A percentile compares a stretch with the other conserved stretches of the same genome.
phyloP scores from a whole-genome alignment of 2,888 invertebrate species.

The Panopea generosa region DNA sequence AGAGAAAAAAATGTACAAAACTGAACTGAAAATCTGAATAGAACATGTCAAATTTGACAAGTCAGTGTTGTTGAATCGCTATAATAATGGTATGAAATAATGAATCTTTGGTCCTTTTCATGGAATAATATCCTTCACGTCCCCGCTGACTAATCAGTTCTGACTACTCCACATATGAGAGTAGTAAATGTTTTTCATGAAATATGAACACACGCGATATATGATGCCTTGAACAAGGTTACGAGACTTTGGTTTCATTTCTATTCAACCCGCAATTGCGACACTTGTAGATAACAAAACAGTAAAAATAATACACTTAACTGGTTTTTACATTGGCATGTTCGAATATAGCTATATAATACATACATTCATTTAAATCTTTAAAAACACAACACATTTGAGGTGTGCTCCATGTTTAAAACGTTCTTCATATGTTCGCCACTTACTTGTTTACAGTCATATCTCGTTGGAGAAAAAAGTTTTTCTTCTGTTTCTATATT shows the following conservation, averaged over 20 bases:
- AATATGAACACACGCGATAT: slow-evolving; percentile 47
- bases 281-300: neutral
- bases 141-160: slow-evolving; percentile 40
- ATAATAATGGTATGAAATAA: slow-evolving; percentile 41
- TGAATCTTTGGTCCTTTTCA: slow-evolving; percentile 40
- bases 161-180: slow-evolving; percentile 36
- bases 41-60: slow-evolving; percentile 47
- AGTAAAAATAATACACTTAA: no score
- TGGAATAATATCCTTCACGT: slow-evolving; percentile 27
- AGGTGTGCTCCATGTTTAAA: no score
- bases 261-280: slow-evolving; percentile 7
- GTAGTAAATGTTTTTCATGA: slow-evolving; percentile 25
- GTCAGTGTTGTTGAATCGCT: slow-evolving; percentile 39
- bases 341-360: neutral
- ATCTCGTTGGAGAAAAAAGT: no score
- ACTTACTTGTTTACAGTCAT: no score
- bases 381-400: no score
- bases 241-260: slow-evolving; percentile 54
- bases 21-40: slow-evolving; percentile 18
- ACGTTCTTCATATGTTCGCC: no score
- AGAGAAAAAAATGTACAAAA: slow-evolving; percentile 34
- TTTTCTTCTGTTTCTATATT: no score
- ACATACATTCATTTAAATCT: no score
- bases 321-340: no score
- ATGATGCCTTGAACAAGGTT: slow-evolving; percentile 25